Evolutionary conservation across 2,113 vertebrate species (phyloP), one percentile per base, ranked within the genome.

Genomic region (Heteronetta atricapilla): DNA sequence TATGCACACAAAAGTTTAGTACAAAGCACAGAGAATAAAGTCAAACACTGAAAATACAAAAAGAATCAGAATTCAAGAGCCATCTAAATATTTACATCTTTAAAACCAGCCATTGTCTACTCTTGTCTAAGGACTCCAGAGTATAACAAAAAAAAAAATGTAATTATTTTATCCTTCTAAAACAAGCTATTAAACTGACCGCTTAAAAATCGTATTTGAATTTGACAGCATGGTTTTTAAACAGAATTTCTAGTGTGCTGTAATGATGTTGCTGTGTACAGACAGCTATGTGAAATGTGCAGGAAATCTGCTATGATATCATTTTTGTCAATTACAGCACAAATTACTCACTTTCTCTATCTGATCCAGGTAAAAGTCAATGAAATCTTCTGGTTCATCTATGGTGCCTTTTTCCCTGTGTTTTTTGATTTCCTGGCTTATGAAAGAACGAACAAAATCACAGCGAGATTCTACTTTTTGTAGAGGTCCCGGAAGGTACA

Each of bases 341-440:
- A 38, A n/a, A 62, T 81, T 56, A 86, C 95, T 92, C 63, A 96
- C 97, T 95, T 97, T 95, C 40, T 92, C 81, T 42, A 97, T 93
- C 67, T 97, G 94, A 59, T 93, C 82, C 87, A 97, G 94, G 75
- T 97, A 98, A 52, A 93, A 96, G 75, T 93, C 90, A 88, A 98
- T 97, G 79, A 98, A 96, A 81, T 97, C 96, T 80, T 93, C 53
- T 18, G 83, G 75, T n/a, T 94, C 81, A 4, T 81, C 87, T 9
- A 8, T 22, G 34, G 3, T 40, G 29, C 60, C 72, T 72, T 72
- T 90, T 50, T 92, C 92, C 58, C 81, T 95, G 83, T 96, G 94
- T 5, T 10, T 96, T 56, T 53, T 52, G 70, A 97, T 96, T 90
- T 98, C 95, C 31, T 58, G 79, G 48, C 15, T 63, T 82, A 97